These are phyloP conservation scores for Conops quadrifasciatus DNA, from an alignment of 2,888 invertebrate genomes.

Conservation along the genomic window DNA sequence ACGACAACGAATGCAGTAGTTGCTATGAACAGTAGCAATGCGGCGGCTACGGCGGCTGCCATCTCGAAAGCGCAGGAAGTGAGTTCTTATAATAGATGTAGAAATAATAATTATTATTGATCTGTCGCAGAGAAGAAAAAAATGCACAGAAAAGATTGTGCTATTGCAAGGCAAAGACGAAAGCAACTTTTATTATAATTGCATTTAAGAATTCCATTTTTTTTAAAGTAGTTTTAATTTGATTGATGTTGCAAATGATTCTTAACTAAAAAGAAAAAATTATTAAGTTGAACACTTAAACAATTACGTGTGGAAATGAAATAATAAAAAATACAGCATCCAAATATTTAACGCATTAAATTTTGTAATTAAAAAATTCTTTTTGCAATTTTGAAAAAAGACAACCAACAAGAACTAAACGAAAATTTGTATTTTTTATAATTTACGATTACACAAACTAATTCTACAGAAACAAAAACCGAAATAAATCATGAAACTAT, in stretches of 20 bases:
- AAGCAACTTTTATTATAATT: slow-evolving; percentile 28
- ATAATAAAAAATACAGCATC: slow-evolving; percentile 14
- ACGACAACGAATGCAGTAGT: slow-evolving; percentile 46
- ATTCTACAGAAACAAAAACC: slow-evolving; percentile 20
- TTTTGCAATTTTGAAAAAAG: slow-evolving; percentile 53
- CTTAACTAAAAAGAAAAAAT: slow-evolving; percentile 13
- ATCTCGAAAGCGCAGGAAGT: slow-evolving; percentile 66
- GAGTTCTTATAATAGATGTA: slow-evolving; percentile 64
- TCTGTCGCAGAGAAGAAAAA: slow-evolving; percentile 42
- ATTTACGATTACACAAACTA: slow-evolving; percentile 38
- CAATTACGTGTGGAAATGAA: slow-evolving; percentile 10
- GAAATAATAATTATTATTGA: slow-evolving; percentile 63
- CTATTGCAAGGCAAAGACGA: slow-evolving; percentile 23
- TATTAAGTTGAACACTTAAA: not conserved
- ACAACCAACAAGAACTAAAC: slow-evolving; percentile 40
- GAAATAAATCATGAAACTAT: slow-evolving; percentile 44
- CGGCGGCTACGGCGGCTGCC: slow-evolving; percentile 62
- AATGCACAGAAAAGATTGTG: slow-evolving; percentile 34
- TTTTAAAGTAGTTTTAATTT: slow-evolving; percentile 24
- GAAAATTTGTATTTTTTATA: slow-evolving; percentile 44
- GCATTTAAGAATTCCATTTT: slow-evolving; percentile 55
- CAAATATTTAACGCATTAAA: slow-evolving; percentile 17
- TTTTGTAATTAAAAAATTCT: slow-evolving; percentile 34
- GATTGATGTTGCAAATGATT: slow-evolving; percentile 11
- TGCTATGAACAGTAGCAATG: slow-evolving; percentile 57